phyloP scores from a whole-genome alignment of 2,888 invertebrate species.

The Ectemnius lituratus region DNA sequence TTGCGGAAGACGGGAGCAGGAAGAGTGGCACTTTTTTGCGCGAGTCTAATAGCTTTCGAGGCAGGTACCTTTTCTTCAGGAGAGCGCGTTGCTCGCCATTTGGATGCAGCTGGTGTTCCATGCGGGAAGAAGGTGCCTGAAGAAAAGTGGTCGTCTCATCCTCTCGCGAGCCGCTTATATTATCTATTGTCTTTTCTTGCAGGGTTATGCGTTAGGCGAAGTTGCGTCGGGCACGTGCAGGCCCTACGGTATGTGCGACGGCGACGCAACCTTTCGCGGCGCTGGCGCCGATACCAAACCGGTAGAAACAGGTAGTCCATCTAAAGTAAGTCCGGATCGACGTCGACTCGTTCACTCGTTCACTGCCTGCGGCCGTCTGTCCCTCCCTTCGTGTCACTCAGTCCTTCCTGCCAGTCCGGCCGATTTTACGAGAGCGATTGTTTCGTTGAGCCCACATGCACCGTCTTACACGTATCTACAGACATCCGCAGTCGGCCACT shows the following conservation, averaged over 20 bases:
- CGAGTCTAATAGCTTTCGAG: too few species aligned
- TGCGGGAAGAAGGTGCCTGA: background rate
- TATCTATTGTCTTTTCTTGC: constrained; percentile 53
- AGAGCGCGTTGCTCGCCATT: too few species aligned
- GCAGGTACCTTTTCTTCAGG: too few species aligned
- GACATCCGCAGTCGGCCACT: background rate
- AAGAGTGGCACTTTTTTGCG: too few species aligned
- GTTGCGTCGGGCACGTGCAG: constrained; percentile 40
- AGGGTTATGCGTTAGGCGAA: constrained; percentile 25
- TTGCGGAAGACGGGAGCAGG: too few species aligned
- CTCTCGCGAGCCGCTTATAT: constrained; percentile 42
- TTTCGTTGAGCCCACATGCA: constrained; percentile 26
- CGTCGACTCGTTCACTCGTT: constrained; percentile 12
- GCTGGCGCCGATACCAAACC: constrained; percentile 68
- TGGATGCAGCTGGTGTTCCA: background rate
- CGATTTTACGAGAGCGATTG: constrained; percentile 39
- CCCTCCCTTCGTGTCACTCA: background rate
- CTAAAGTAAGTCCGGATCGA: constrained; percentile 51
- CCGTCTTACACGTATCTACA: constrained; percentile 1
- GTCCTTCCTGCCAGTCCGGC: constrained; percentile 19
- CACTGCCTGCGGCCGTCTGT: constrained; percentile 23
- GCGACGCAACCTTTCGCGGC: constrained; percentile 53
- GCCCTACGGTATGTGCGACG: constrained; percentile 43
- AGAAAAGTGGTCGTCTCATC: constrained; percentile 34
- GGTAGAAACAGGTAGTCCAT: constrained; percentile 65